phyloP scores from a whole-genome alignment of 2,888 invertebrate species.

The Zonitis immaculata region DNA sequence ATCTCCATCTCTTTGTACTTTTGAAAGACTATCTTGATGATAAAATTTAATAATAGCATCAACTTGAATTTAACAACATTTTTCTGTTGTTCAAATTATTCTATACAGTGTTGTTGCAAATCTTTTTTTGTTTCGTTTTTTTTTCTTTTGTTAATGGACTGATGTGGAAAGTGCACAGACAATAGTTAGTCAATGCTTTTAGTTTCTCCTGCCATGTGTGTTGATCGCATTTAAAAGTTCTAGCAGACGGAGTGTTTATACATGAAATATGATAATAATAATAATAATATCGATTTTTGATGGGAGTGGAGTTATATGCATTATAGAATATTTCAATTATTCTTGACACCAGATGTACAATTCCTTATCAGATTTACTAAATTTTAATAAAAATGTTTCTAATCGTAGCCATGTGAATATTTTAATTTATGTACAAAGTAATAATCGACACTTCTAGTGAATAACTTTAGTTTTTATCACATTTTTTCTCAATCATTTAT shows the following conservation, averaged over 20 bases:
- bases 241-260: slow-evolving; percentile 48
- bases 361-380: slow-evolving; percentile 35
- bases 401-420: slow-evolving; percentile 21
- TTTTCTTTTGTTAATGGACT: slow-evolving; percentile 21
- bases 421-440: slow-evolving; percentile 20
- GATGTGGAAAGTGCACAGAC: slow-evolving; percentile 28
- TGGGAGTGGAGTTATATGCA: slow-evolving; percentile 35
- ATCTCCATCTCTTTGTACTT: slow-evolving; percentile 5
- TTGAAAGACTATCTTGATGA: slow-evolving; percentile 15
- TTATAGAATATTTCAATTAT: slow-evolving; percentile 6
- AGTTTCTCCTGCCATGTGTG: slow-evolving; percentile 45
- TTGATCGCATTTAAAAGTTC: slow-evolving; percentile 48
- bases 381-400: slow-evolving; percentile 20
- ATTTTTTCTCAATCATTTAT: slow-evolving; percentile 30
- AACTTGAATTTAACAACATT: slow-evolving; percentile 5
- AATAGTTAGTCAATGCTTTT: slow-evolving; percentile 29
- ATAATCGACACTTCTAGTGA: slow-evolving; percentile 19
- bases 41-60: slow-evolving; percentile 4
- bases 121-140: background rate
- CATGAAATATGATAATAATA: slow-evolving; percentile 25
- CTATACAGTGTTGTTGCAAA: slow-evolving; percentile 14
- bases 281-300: slow-evolving; percentile 26
- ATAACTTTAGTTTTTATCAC: slow-evolving; percentile 20
- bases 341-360: slow-evolving; percentile 41
- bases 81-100: slow-evolving; percentile 8